A percentile compares a stretch with the other conserved stretches of the same genome.
phyloP scores from a whole-genome alignment of 2,113 vertebrate genomes.

The Corythoichthys intestinalis region DNA sequence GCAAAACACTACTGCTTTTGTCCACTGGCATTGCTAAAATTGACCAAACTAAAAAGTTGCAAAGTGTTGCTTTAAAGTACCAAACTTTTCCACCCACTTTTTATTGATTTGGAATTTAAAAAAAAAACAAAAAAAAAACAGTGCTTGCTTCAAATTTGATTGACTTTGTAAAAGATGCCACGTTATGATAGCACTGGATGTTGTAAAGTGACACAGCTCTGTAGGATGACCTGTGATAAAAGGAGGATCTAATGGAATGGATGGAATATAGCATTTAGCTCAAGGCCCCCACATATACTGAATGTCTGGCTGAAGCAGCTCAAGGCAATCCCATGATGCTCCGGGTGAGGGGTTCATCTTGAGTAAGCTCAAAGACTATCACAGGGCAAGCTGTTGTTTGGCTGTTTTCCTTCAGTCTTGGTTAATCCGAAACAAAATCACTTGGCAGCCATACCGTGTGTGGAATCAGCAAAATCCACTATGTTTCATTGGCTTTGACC shows the following conservation, averaged over 20 bases:
- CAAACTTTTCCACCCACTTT: too few relatives aligned
- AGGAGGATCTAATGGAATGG: too few relatives aligned
- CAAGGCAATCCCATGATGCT: background rate
- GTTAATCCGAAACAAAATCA: slow-evolving; percentile 4
- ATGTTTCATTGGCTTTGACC: background rate
- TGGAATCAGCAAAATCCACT: background rate
- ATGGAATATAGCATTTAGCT: background rate
- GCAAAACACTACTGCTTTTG: too few relatives aligned
- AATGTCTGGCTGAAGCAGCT: background rate
- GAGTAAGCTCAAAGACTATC: background rate
- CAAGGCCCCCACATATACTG: background rate
- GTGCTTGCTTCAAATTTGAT: background rate
- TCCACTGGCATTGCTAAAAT: too few relatives aligned
- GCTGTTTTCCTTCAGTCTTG: background rate
- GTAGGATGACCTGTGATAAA: too few relatives aligned
- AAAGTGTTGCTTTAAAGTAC: too few relatives aligned
- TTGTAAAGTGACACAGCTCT: too few relatives aligned
- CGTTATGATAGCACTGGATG: too few relatives aligned
- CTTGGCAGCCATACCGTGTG: background rate
- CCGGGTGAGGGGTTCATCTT: background rate
- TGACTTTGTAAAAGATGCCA: background rate
- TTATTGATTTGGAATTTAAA: background rate
- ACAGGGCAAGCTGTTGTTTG: background rate
- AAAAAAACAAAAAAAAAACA: background rate
- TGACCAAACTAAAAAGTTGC: too few relatives aligned